Evolutionary conservation across 2,113 vertebrate species (phyloP).

Genomic region (Hyla sarda): DNA sequence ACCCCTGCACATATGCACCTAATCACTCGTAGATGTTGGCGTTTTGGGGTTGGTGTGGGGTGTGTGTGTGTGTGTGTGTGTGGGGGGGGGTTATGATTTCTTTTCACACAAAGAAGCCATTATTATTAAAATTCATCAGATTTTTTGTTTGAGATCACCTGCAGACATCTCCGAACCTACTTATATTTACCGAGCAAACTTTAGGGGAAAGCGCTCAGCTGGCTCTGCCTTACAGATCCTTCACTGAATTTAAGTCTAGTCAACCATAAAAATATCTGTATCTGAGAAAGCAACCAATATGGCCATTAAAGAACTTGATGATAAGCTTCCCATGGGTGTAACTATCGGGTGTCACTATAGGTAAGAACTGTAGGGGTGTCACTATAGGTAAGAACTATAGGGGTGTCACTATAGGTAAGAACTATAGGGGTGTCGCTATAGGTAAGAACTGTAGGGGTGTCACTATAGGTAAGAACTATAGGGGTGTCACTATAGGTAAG

Average conservation of each 20-base stretch:
- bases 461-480: too few relatives aligned
- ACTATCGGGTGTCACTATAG: too few relatives aligned
- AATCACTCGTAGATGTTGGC: conserved; percentile 23
- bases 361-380: too few relatives aligned
- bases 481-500: too few relatives aligned
- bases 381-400: too few relatives aligned
- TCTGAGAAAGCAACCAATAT: not conserved
- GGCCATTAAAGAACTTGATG: not conserved
- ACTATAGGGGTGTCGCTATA: too few relatives aligned
- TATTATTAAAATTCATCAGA: conserved; percentile 26
- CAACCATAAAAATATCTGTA: not conserved
- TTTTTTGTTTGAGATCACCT: conserved; percentile 2
- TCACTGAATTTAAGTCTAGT: not conserved
- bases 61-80: too few relatives aligned
- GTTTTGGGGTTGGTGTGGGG: not conserved
- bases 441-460: too few relatives aligned
- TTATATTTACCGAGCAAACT: not conserved
- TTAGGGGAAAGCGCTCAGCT: not conserved
- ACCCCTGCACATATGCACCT: conserved; percentile 29
- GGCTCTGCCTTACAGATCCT: not conserved
- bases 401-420: too few relatives aligned
- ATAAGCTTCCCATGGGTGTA: too few relatives aligned
- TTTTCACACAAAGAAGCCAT: conserved; percentile 8
- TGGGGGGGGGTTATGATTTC: not conserved
- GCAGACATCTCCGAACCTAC: not conserved